Evolutionary conservation across 2,113 vertebrate genomes (phyloP).

Genomic region (Rutilus rutilus): DNA sequence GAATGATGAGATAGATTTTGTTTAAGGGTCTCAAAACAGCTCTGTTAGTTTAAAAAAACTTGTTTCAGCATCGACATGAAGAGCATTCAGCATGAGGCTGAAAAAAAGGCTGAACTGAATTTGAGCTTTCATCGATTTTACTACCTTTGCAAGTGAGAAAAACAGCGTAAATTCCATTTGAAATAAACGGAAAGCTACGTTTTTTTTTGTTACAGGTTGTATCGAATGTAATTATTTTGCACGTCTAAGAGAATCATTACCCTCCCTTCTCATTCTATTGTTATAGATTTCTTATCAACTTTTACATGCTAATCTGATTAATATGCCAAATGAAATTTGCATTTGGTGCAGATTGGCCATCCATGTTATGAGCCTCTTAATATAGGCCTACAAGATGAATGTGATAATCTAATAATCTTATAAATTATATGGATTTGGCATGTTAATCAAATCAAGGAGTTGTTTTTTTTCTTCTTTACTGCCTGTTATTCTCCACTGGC

Average conservation of each 20-base stretch:
- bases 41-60: not conserved
- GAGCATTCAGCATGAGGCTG: constrained; percentile 7
- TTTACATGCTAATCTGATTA: constrained; percentile 73
- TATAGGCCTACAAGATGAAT: constrained; percentile 61
- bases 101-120: constrained; percentile 20
- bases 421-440: constrained; percentile 42
- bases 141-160: not conserved
- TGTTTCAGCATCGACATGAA: not conserved
- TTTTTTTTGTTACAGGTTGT: not conserved
- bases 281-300: constrained; percentile 57
- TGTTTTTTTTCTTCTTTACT: not conserved
- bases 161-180: not conserved
- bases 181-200: not conserved
- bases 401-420: constrained; percentile 66
- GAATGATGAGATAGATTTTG: constrained; percentile 22
- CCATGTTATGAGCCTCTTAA: constrained; percentile 52
- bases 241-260: constrained; percentile 69
- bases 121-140: not conserved
- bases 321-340: constrained; percentile 68
- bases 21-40: constrained; percentile 23
- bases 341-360: constrained; percentile 65
- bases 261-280: constrained; percentile 50
- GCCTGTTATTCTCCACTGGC: not conserved
- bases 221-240: constrained; percentile 50
- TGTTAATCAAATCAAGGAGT: constrained; percentile 28